These are phyloP conservation scores for Channa striata DNA, from an alignment of 2,797 vertebrate genomes.

Conservation along the genomic window DNA sequence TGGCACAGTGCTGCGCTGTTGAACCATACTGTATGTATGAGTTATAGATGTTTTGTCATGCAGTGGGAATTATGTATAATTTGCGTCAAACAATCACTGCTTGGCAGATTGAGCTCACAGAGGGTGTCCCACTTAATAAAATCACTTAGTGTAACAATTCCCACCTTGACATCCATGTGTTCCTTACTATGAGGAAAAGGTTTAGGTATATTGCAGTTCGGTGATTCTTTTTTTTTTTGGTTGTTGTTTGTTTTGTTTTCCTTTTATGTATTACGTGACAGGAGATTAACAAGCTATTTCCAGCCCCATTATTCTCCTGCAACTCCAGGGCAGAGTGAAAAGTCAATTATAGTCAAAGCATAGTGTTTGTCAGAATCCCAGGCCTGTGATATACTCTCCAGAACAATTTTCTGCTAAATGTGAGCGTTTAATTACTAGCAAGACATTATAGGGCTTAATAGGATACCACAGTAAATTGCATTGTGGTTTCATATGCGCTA, in stretches of 20 bases:
- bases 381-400: conserved; percentile 51
- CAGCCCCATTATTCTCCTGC: conserved; percentile 76
- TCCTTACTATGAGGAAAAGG: conserved; percentile 55
- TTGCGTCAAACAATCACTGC: conserved; percentile 73
- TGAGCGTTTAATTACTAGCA: conserved; percentile 70
- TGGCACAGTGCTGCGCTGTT: conserved; percentile 5
- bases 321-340: conserved; percentile 74
- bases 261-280: conserved; percentile 77
- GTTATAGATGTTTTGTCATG: conserved; percentile 65
- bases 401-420: conserved; percentile 67
- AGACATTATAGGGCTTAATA: conserved; percentile 70
- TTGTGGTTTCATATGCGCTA: conserved; percentile 29
- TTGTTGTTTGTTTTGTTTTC: conserved; percentile 74
- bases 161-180: conserved; percentile 65
- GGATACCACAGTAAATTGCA: conserved; percentile 57
- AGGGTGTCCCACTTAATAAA: conserved; percentile 78
- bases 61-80: conserved; percentile 69
- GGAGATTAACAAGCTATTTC: conserved; percentile 81
- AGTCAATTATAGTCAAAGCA: conserved; percentile 78
- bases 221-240: conserved; percentile 49
- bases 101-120: conserved; percentile 73
- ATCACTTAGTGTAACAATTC: conserved; percentile 71
- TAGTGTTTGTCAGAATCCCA: conserved; percentile 67
- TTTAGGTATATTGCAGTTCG: conserved; percentile 47
- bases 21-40: conserved; percentile 31